Evolutionary conservation across 2,113 vertebrate genomes (phyloP).

Genomic region (Camelus bactrianus): DNA sequence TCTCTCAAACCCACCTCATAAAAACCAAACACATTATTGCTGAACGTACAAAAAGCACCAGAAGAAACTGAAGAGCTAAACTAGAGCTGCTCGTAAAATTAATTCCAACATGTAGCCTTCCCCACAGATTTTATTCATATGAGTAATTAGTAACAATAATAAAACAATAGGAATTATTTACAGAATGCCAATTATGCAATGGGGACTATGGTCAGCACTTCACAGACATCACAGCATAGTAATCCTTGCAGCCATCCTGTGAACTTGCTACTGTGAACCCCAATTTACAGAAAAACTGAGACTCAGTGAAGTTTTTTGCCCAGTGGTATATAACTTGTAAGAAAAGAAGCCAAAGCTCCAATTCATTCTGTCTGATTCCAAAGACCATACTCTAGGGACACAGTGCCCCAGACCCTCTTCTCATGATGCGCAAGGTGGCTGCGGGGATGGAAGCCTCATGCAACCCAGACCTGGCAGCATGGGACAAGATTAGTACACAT

Average conservation of each 20-base stretch:
- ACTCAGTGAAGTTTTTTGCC: neutral
- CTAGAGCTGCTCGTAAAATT: slow-evolving; percentile 4
- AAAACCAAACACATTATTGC: slow-evolving; percentile 20
- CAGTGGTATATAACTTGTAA: neutral
- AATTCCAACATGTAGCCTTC: slow-evolving; percentile 5
- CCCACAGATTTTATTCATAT: neutral
- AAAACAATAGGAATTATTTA: slow-evolving; percentile 10
- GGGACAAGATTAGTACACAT: neutral
- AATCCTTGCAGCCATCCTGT: neutral
- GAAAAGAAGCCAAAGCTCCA: neutral
- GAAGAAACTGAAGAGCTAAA: slow-evolving; percentile 29
- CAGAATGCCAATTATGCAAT: neutral
- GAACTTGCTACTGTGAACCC: neutral
- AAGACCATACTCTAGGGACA: neutral
- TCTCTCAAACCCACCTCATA: neutral
- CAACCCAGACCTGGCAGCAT: neutral
- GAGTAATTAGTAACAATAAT: neutral
- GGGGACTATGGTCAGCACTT: neutral
- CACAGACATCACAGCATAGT: neutral
- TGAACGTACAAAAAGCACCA: neutral
- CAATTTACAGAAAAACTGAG: neutral
- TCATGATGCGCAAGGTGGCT: accelerated
- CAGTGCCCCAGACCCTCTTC: neutral
- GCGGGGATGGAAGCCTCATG: neutral
- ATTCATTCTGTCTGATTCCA: neutral